These are phyloP conservation scores for Tridacna gigas DNA, from an alignment of 2,888 invertebrate species.

Conservation along the genomic window DNA sequence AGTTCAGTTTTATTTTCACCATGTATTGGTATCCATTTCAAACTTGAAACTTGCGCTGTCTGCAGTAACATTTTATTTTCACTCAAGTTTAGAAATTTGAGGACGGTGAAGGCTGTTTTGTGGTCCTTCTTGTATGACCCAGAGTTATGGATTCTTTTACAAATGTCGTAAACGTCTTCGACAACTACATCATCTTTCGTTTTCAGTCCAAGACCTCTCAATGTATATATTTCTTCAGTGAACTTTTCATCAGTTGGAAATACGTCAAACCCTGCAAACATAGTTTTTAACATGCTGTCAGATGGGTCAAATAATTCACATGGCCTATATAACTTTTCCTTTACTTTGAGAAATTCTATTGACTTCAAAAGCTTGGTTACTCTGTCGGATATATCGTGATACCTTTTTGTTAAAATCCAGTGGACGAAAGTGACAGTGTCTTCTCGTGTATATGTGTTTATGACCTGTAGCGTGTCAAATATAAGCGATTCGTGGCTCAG, in stretches of 20 bases:
- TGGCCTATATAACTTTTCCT: conserved; percentile 13
- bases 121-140: neutral
- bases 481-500: neutral
- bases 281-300: conserved; percentile 11
- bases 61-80: neutral
- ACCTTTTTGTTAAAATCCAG: conserved; percentile 11
- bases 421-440: conserved; percentile 8
- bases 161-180: conserved; percentile 35
- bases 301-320: conserved; percentile 48
- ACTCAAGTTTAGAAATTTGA: neutral
- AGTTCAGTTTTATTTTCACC: neutral
- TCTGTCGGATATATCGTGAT: neutral
- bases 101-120: neutral
- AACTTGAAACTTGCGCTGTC: neutral
- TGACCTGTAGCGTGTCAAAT: conserved; percentile 1
- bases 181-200: conserved; percentile 11
- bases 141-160: conserved; percentile 21
- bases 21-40: conserved; percentile 22
- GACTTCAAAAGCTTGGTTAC: neutral
- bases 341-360: neutral
- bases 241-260: conserved; percentile 36
- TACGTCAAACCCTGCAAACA: conserved; percentile 24
- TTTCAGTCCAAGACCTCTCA: conserved; percentile 42
- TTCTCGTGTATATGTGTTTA: neutral
- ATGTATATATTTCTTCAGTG: neutral